phyloP scores from a whole-genome alignment of 2,113 vertebrate genomes.

The Hystrix brachyura region DNA sequence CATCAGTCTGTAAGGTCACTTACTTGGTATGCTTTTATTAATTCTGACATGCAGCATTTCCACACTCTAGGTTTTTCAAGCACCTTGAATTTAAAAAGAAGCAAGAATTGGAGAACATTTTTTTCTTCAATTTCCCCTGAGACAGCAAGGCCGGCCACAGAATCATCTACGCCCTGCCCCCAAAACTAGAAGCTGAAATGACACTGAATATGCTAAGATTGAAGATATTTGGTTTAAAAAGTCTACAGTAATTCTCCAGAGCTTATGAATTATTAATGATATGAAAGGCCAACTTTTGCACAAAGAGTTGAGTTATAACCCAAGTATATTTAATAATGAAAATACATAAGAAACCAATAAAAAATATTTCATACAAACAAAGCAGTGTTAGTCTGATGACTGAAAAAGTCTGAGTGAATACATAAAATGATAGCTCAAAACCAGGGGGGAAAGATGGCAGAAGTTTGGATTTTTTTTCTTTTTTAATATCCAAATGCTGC shows the following conservation, averaged over 20 bases:
- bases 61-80: slow-evolving; percentile 29
- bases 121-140: slow-evolving; percentile 49
- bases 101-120: background rate
- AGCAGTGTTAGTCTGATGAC: slow-evolving; percentile 35
- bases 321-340: slow-evolving; percentile 68
- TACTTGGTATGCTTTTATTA: slow-evolving; percentile 8
- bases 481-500: slow-evolving; percentile 11
- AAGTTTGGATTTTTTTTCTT: background rate
- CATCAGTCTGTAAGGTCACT: background rate
- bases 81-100: slow-evolving; percentile 53
- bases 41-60: background rate
- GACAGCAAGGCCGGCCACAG: background rate
- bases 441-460: background rate
- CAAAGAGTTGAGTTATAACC: slow-evolving; percentile 71
- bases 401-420: slow-evolving; percentile 50
- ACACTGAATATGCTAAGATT: slow-evolving; percentile 67
- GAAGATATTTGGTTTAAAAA: slow-evolving; percentile 72
- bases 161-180: background rate
- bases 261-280: slow-evolving; percentile 77
- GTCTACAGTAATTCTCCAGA: slow-evolving; percentile 63
- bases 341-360: slow-evolving; percentile 73
- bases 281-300: slow-evolving; percentile 66
- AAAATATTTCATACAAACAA: slow-evolving; percentile 74
- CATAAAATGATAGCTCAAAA: slow-evolving; percentile 60
- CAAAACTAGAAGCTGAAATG: slow-evolving; percentile 61